Conservation (phyloP, 2,113 vertebrate species). For the Protobothrops mucrosquamatus region DNA sequence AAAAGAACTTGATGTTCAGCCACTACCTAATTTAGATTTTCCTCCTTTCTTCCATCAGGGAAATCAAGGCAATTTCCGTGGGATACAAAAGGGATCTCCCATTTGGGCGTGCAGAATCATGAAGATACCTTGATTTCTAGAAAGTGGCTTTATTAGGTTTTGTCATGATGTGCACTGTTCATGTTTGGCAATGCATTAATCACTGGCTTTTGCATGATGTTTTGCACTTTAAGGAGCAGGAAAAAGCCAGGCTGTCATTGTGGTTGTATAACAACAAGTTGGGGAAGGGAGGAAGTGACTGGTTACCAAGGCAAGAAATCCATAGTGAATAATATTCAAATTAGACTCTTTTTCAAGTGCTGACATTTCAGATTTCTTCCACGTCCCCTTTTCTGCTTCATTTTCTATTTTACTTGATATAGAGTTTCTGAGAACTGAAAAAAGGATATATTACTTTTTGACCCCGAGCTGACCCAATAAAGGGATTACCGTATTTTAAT, state of each 20-base stretch:
- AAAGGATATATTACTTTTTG: neutral
- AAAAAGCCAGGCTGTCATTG: neutral
- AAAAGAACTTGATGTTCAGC: neutral
- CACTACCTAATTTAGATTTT: neutral
- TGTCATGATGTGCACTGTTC: neutral
- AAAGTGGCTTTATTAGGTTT: neutral
- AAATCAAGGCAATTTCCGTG: neutral
- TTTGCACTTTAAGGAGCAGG: neutral
- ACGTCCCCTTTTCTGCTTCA: neutral
- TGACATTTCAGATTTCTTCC: neutral
- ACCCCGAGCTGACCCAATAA: neutral
- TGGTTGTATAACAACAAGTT: neutral
- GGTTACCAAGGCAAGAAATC: neutral
- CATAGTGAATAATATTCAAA: neutral
- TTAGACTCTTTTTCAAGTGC: neutral
- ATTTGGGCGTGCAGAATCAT: neutral
- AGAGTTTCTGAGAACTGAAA: neutral
- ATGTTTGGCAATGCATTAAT: neutral
- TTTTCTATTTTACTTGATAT: neutral
- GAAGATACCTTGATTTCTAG: no score
- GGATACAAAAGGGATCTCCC: neutral
- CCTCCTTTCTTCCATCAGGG: neutral
- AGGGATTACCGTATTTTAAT: conserved; percentile 20
- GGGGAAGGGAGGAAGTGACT: neutral
- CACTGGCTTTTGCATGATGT: neutral